Percentiles rank a stretch among this genome's conserved stretches.
Conservation (phyloP, 2,113 vertebrate genomes). For the Xenotilapia flavipinnis region DNA sequence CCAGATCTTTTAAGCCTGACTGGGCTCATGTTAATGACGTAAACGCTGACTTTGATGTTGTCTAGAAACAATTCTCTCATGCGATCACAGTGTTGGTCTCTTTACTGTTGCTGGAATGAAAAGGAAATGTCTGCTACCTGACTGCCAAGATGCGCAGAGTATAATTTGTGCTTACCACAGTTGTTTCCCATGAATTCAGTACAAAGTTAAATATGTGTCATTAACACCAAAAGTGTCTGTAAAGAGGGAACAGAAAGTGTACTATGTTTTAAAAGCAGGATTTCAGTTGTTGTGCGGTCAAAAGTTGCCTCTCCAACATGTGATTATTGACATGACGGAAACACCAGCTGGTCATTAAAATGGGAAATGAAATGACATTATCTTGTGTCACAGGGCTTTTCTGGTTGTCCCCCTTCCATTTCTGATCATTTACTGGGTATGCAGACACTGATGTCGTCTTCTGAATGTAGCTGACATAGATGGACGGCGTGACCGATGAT, state of each 20-base stretch:
- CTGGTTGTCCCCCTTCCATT: background rate
- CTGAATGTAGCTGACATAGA: background rate
- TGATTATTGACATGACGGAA: background rate
- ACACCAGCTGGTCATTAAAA: background rate
- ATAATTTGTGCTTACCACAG: background rate
- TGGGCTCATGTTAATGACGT: background rate
- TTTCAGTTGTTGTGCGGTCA: background rate
- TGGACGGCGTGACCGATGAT: background rate
- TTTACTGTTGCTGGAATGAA: background rate
- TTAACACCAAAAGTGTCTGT: background rate
- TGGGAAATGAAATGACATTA: background rate
- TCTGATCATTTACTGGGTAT: background rate
- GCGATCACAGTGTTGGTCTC: background rate
- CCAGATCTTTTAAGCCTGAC: background rate
- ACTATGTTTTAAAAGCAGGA: background rate
- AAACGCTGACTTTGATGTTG: background rate
- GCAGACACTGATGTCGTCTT: background rate
- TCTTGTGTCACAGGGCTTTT: background rate
- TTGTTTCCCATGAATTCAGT: background rate
- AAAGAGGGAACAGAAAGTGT: constrained; percentile 15
- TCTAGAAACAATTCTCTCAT: background rate
- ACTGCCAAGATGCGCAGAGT: background rate
- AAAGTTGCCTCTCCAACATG: background rate
- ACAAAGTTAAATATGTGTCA: background rate
- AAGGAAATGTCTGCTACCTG: background rate